These are phyloP conservation scores for Pipra filicauda DNA, from an alignment of 2,113 vertebrate species.

Conservation along the genomic window DNA sequence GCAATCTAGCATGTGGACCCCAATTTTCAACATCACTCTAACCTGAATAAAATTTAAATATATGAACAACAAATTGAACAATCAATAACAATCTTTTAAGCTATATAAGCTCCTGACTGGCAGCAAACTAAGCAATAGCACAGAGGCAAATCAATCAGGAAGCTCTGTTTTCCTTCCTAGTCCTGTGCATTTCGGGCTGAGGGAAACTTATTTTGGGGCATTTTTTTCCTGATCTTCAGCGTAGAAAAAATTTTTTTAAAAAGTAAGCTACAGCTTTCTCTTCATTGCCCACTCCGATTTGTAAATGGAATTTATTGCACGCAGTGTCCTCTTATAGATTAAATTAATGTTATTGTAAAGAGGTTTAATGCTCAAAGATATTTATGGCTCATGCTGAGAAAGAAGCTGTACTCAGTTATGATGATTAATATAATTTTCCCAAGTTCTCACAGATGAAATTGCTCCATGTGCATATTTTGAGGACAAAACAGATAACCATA, in stretches of 20 bases:
- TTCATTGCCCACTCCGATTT: constrained; percentile 70
- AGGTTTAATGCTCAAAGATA: constrained; percentile 74
- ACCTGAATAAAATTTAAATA: constrained; percentile 75
- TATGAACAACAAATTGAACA: constrained; percentile 59
- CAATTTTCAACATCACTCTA: constrained; percentile 68
- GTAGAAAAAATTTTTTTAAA: not conserved
- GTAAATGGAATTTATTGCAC: constrained; percentile 73
- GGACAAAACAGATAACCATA: constrained; percentile 65
- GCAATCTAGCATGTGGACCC: constrained; percentile 51
- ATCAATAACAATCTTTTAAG: constrained; percentile 66
- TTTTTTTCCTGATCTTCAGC: constrained; percentile 25
- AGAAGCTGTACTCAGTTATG: constrained; percentile 71
- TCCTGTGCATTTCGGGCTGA: not conserved
- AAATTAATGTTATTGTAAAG: constrained; percentile 80
- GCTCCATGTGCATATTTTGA: constrained; percentile 71
- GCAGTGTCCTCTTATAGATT: constrained; percentile 73
- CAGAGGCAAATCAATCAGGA: constrained; percentile 45
- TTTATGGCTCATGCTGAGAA: constrained; percentile 75
- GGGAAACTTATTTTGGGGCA: constrained; percentile 3
- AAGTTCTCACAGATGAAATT: constrained; percentile 70
- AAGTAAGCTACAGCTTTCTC: constrained; percentile 30
- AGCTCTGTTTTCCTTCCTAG: constrained; percentile 28
- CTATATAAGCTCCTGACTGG: constrained; percentile 49
- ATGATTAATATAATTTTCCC: constrained; percentile 72
- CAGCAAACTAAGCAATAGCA: constrained; percentile 41